Conservation (phyloP, 2,797 vertebrate species). For the Gallinago stenura region DNA sequence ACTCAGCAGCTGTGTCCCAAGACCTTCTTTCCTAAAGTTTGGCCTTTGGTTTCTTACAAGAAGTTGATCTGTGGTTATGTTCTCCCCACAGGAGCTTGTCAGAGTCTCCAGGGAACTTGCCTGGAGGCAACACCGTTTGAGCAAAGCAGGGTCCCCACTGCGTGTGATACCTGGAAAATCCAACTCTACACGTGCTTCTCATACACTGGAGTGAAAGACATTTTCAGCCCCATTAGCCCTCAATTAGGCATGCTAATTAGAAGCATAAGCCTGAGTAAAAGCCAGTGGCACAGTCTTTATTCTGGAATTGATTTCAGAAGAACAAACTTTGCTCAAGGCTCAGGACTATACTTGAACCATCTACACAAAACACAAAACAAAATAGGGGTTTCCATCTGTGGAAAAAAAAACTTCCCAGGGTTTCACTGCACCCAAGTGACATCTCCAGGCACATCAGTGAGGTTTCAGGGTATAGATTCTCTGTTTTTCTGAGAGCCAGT, state of each 20-base stretch:
- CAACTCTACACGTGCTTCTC: background rate
- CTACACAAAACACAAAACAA: background rate
- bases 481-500: background rate
- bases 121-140: background rate
- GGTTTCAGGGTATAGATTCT: background rate
- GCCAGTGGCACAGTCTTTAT: background rate
- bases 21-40: background rate
- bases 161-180: background rate
- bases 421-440: background rate
- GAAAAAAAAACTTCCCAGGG: background rate
- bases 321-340: background rate
- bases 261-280: background rate
- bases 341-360: background rate
- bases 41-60: background rate
- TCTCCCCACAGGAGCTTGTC: background rate
- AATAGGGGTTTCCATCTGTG: fast-evolving
- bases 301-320: background rate
- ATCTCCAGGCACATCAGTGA: background rate
- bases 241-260: background rate
- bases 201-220: background rate
- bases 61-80: background rate
- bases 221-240: background rate
- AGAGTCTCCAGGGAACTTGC: background rate
- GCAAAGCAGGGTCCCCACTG: background rate
- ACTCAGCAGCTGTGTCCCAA: conserved; percentile 3